Evolutionary conservation across 1,140 invertebrate species (phyloP).

Genomic region (Drosophila ambigua): DNA sequence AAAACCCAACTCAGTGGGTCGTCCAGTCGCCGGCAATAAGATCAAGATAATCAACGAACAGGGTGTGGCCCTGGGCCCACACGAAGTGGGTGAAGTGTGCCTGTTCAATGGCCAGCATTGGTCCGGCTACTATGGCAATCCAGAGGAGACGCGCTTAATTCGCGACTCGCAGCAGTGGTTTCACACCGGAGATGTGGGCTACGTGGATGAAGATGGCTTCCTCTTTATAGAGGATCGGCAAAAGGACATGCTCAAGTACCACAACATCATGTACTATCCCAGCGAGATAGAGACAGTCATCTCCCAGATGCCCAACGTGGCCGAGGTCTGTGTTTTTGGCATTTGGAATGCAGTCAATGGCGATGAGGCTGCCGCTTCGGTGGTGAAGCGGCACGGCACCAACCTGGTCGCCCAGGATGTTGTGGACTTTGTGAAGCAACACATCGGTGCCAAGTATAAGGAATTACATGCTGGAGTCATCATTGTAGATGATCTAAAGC

Average conservation of each 20-base stretch:
- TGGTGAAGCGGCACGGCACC: conserved; percentile 35
- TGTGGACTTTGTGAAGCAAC: conserved; percentile 13
- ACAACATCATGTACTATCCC: conserved; percentile 71
- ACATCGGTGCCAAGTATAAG: conserved; percentile 28
- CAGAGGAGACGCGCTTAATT: conserved; percentile 13
- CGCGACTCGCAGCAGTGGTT: conserved; percentile 85
- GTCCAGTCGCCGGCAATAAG: conserved; percentile 11
- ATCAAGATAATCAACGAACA: conserved; percentile 74
- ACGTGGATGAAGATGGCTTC: conserved; percentile 85
- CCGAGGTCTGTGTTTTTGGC: conserved; percentile 69
- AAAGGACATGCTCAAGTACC: conserved; percentile 86
- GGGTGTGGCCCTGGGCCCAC: conserved; percentile 37
- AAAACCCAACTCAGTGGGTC: conserved; percentile 49
- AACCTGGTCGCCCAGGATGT: conserved; percentile 22
- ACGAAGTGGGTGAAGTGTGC: conserved; percentile 57
- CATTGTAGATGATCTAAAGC: conserved; percentile 20
- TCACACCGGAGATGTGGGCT: conserved; percentile 88
- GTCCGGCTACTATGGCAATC: conserved; percentile 65
- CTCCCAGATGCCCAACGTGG: conserved; percentile 48
- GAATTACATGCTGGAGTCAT: conserved; percentile 28
- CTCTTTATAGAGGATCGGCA: conserved; percentile 86
- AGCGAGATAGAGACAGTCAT: conserved; percentile 64
- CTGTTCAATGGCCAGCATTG: conserved; percentile 40
- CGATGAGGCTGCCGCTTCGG: conserved; percentile 64
- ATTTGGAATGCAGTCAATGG: conserved; percentile 39